These are phyloP conservation scores for Maccullochella peelii DNA, from an alignment of 2,113 vertebrate genomes.

Conservation along the genomic window DNA sequence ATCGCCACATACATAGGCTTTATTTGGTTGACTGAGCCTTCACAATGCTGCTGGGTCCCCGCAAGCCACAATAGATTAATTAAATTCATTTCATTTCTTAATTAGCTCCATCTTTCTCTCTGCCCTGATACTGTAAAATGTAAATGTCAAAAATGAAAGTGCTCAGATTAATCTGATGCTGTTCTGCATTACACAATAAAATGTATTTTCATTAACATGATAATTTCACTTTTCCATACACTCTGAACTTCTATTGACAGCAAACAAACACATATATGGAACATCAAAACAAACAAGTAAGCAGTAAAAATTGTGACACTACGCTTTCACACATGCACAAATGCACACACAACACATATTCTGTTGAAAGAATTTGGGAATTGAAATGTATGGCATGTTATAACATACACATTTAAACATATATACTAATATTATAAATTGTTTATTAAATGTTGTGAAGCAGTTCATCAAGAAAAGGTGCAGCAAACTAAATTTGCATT, in stretches of 20 bases:
- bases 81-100: constrained; percentile 62
- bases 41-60: constrained; percentile 48
- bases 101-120: constrained; percentile 54
- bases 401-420: not conserved
- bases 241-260: not conserved
- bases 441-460: not conserved
- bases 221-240: not conserved
- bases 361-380: not conserved
- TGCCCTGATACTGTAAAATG: constrained; percentile 15
- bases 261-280: not conserved
- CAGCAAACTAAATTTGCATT: not conserved
- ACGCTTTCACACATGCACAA: not conserved
- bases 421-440: not conserved
- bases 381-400: not conserved
- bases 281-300: not conserved
- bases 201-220: constrained; percentile 21
- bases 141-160: constrained; percentile 48
- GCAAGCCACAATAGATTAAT: constrained; percentile 54
- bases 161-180: constrained; percentile 31
- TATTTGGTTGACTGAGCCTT: constrained; percentile 40
- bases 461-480: not conserved
- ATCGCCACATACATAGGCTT: constrained; percentile 7
- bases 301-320: not conserved
- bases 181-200: constrained; percentile 5
- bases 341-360: not conserved